These are phyloP conservation scores for Perca schrenkii DNA, from an alignment of 2,113 vertebrate species.

Conservation along the genomic window DNA sequence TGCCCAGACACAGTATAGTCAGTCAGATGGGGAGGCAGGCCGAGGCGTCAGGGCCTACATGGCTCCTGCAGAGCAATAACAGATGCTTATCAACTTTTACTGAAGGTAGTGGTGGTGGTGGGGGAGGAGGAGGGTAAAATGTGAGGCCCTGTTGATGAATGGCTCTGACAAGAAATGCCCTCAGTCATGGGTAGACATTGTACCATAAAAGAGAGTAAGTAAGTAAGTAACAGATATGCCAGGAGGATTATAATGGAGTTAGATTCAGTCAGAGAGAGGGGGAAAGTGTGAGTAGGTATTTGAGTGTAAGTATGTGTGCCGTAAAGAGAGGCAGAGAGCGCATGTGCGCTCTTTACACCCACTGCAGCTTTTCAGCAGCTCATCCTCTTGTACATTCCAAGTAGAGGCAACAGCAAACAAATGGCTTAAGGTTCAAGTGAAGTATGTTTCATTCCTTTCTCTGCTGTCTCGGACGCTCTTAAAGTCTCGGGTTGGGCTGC, in stretches of 20 bases:
- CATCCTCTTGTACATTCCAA: conserved; percentile 76
- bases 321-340: conserved; percentile 37
- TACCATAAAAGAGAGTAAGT: conserved; percentile 31
- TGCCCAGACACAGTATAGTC: conserved; percentile 86
- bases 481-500: conserved; percentile 33
- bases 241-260: conserved; percentile 28
- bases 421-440: conserved; percentile 76
- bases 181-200: conserved; percentile 60
- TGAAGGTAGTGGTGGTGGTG: conserved; percentile 48
- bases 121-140: conserved; percentile 1
- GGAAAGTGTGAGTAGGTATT: conserved; percentile 25
- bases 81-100: conserved; percentile 80
- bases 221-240: conserved; percentile 11
- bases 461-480: conserved; percentile 34
- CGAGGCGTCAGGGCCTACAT: conserved; percentile 64
- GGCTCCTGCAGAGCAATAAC: conserved; percentile 73
- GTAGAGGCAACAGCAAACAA: conserved; percentile 78
- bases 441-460: conserved; percentile 73
- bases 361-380: conserved; percentile 74
- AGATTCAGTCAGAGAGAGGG: conserved; percentile 14
- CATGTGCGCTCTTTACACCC: conserved; percentile 60
- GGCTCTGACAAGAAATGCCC: conserved; percentile 62
- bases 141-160: conserved; percentile 56
- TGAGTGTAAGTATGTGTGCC: conserved; percentile 22
- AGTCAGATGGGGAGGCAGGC: conserved; percentile 75